These are phyloP conservation scores for Caenorhabditis parvicauda DNA, from an alignment of 2,888 invertebrate genomes.

Conservation along the genomic window DNA sequence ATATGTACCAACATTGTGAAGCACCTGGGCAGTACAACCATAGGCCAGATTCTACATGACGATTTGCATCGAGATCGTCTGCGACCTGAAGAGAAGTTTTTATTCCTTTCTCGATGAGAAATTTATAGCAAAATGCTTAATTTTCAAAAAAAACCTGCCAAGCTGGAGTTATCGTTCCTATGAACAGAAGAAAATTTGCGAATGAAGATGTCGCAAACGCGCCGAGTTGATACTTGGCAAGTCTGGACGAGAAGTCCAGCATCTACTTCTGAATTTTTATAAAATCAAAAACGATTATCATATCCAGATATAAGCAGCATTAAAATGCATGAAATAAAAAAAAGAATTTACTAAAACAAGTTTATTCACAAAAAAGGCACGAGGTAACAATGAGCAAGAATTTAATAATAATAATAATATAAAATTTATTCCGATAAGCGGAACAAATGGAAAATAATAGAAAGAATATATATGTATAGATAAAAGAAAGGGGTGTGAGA, in stretches of 20 bases:
- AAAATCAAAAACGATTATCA: background rate
- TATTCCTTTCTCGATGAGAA: background rate
- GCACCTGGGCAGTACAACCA: conserved; percentile 59
- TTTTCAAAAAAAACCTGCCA: too few species aligned
- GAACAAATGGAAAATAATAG: background rate
- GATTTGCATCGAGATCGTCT: conserved; percentile 53
- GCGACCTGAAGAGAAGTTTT: too few species aligned
- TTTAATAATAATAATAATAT: background rate
- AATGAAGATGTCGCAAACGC: conserved; percentile 32
- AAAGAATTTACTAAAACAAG: background rate
- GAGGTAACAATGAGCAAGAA: background rate
- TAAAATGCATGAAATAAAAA: background rate
- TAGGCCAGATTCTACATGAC: conserved; percentile 54
- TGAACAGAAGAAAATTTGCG: conserved; percentile 47
- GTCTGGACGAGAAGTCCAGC: conserved; percentile 28
- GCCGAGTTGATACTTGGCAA: conserved; percentile 45
- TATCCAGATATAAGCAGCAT: background rate
- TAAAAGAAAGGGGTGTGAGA: too few species aligned
- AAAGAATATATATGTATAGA: background rate
- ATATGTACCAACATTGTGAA: conserved; percentile 55
- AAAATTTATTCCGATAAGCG: background rate
- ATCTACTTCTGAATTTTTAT: conserved; percentile 4
- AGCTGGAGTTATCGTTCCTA: conserved; percentile 56
- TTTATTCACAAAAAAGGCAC: background rate
- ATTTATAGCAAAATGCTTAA: background rate